phyloP scores from a whole-genome alignment of 2,797 vertebrate genomes.

The Xerus rutilus region DNA sequence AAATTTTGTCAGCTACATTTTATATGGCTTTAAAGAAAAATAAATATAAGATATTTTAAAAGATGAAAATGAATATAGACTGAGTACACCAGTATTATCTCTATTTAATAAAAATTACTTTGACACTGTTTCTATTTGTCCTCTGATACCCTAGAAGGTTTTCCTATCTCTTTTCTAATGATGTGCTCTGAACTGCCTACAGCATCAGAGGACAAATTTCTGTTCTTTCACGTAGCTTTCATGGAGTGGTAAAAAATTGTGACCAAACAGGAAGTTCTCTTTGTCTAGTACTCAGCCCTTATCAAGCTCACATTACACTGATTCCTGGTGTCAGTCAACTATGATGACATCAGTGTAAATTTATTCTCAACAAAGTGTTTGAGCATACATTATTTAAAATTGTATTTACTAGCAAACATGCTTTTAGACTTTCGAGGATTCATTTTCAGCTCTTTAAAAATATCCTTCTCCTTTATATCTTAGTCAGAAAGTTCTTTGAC shows the following conservation, averaged over 20 bases:
- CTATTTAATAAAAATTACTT: neutral
- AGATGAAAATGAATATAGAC: neutral
- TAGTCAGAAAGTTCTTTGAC: neutral
- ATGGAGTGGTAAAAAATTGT: neutral
- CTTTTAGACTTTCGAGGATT: neutral
- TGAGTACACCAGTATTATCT: neutral
- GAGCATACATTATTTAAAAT: neutral
- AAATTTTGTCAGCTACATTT: neutral
- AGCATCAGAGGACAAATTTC: neutral
- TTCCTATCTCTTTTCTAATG: neutral
- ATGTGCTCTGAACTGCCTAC: neutral
- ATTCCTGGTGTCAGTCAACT: neutral
- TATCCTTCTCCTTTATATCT: neutral
- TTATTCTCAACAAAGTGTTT: neutral
- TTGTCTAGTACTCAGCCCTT: neutral
- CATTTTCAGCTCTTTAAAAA: neutral
- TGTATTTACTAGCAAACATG: neutral
- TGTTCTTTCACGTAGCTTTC: neutral
- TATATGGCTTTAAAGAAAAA: neutral
- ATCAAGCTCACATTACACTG: neutral
- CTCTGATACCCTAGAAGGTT: neutral
- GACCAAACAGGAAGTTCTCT: neutral
- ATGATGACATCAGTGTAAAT: neutral
- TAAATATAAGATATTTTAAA: slow-evolving; percentile 18
- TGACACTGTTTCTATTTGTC: neutral